Conservation (phyloP, 2,888 invertebrate species). For the Lordiphosa fenestrarum region DNA sequence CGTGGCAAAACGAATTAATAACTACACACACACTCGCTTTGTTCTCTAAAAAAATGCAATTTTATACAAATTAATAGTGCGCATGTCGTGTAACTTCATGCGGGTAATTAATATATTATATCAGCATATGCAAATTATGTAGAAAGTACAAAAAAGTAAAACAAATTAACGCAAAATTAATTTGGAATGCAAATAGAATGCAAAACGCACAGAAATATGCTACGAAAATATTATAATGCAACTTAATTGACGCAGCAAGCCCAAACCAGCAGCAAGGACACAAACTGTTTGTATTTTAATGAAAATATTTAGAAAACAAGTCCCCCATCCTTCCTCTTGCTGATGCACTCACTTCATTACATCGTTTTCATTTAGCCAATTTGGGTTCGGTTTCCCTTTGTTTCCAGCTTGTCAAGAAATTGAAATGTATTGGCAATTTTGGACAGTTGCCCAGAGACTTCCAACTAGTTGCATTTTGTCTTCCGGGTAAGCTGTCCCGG, state of each 20-base stretch:
- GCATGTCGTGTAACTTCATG: conserved; percentile 35
- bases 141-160: conserved; percentile 18
- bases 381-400: conserved; percentile 38
- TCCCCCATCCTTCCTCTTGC: not conserved
- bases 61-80: conserved; percentile 33
- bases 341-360: conserved; percentile 41
- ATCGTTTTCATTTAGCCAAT: conserved; percentile 50
- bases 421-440: conserved; percentile 33
- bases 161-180: conserved; percentile 57
- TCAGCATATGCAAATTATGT: conserved; percentile 39
- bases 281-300: conserved; percentile 7
- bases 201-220: conserved; percentile 18
- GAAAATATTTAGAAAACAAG: not conserved
- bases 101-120: conserved; percentile 53
- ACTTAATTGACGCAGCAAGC: not conserved
- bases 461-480: conserved; percentile 43
- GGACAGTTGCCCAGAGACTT: conserved; percentile 21
- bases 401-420: conserved; percentile 33
- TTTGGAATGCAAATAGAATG: conserved; percentile 34
- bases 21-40: conserved; percentile 32
- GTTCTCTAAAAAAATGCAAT: conserved; percentile 17
- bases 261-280: not conserved
- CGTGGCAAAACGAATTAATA: conserved; percentile 32
- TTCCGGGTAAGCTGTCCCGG: conserved; percentile 20
- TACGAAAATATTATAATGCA: conserved; percentile 20